Conservation (phyloP, 2,888 invertebrate species). For the Diabrotica balteata region DNA sequence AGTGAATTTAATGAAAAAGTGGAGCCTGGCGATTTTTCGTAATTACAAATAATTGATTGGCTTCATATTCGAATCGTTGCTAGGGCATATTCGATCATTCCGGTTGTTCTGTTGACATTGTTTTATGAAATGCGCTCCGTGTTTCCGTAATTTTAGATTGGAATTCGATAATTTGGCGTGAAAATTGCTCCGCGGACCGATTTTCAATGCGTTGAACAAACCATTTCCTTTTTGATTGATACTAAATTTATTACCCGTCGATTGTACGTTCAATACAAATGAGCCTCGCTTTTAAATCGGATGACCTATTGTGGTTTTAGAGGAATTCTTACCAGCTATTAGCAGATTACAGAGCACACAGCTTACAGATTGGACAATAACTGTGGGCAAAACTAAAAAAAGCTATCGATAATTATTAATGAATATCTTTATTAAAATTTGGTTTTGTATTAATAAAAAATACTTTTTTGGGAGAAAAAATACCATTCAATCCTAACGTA, state of each 20-base stretch:
- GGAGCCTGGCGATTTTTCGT: constrained; percentile 9
- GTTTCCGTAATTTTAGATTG: constrained; percentile 2
- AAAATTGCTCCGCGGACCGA: not conserved
- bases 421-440: no score
- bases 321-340: no score
- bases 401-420: no score
- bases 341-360: no score
- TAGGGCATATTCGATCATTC: constrained; percentile 14
- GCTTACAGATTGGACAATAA: no score
- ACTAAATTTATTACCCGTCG: not conserved
- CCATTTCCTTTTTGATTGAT: constrained; percentile 2
- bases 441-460: no score
- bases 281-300: no score
- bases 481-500: no score
- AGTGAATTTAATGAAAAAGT: constrained; percentile 27
- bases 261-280: no score
- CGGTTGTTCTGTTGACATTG: constrained; percentile 14
- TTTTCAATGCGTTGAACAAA: not conserved
- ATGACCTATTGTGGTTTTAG: no score
- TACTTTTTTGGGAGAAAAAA: no score
- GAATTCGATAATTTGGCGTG: constrained; percentile 2
- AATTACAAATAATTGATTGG: constrained; percentile 25
- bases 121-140: constrained; percentile 7
- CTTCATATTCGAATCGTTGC: constrained; percentile 20
- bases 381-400: no score